Percentiles rank a stretch among this genome's conserved stretches.
Evolutionary conservation across 2,888 invertebrate species (phyloP).

Genomic region (Dolichopus griseipennis): DNA sequence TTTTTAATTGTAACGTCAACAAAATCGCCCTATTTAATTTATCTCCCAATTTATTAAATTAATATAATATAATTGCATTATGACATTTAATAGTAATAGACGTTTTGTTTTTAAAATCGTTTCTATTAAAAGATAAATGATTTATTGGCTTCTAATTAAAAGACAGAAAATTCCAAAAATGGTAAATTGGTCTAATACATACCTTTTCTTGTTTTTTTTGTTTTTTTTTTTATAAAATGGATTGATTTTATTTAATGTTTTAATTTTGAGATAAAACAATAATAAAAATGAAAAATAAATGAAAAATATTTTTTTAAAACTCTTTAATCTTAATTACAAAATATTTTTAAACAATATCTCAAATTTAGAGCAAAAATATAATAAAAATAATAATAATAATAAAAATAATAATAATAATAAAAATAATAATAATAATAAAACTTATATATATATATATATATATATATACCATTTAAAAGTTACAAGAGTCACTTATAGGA

Average conservation of each 20-base stretch:
- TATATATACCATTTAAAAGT: too few relatives aligned
- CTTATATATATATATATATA: too few relatives aligned
- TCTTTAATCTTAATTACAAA: background rate
- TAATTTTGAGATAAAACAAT: too few relatives aligned
- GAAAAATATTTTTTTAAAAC: background rate
- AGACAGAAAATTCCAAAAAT: background rate
- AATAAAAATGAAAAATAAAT: background rate
- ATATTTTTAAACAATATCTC: background rate
- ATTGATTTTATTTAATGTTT: too few relatives aligned
- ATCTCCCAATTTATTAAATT: background rate
- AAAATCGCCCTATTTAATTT: background rate
- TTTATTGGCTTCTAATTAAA: background rate
- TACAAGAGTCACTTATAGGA: too few relatives aligned
- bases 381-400: too few relatives aligned
- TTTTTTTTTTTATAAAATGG: too few relatives aligned
- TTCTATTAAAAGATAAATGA: background rate
- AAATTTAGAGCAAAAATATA: too few relatives aligned
- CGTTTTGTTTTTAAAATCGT: background rate
- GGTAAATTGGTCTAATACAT: background rate
- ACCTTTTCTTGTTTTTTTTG: too few relatives aligned
- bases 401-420: too few relatives aligned
- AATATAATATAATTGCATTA: background rate
- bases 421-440: too few relatives aligned
- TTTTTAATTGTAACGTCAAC: background rate
- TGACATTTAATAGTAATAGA: background rate